Evolutionary conservation across 2,797 vertebrate species (phyloP).

Genomic region (Peromyscus aztecus): DNA sequence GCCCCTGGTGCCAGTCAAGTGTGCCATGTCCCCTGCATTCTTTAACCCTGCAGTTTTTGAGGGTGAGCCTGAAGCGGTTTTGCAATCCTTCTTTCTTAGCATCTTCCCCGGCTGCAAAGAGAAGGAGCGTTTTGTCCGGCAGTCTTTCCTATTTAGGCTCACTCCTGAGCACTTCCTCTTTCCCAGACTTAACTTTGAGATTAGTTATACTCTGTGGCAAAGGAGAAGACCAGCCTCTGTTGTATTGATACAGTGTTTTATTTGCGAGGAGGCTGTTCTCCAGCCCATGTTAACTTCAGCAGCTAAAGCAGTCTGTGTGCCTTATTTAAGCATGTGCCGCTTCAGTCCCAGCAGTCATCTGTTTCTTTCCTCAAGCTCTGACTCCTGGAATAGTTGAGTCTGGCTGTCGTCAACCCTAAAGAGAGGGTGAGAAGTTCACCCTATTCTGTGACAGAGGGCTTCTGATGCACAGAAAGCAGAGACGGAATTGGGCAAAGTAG

Average conservation of each 20-base stretch:
- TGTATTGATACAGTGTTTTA: slow-evolving; percentile 60
- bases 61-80: slow-evolving; percentile 35
- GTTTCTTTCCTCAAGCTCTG: slow-evolving; percentile 13
- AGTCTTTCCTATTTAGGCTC: neutral
- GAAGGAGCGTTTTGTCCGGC: neutral
- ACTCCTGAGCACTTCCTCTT: neutral
- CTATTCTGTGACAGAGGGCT: neutral
- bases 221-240: neutral
- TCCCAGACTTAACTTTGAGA: slow-evolving; percentile 17
- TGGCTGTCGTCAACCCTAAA: slow-evolving; percentile 1
- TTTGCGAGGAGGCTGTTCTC: neutral
- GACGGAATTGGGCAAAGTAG: neutral
- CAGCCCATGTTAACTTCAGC: neutral
- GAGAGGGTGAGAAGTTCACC: slow-evolving; percentile 12
- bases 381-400: neutral
- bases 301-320: neutral
- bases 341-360: neutral
- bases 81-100: slow-evolving; percentile 2
- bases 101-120: slow-evolving; percentile 8
- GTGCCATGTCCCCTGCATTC: neutral
- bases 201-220: slow-evolving; percentile 65
- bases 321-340: neutral
- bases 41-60: slow-evolving; percentile 35
- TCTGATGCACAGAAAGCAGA: slow-evolving; percentile 30
- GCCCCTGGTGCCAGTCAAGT: neutral